Evolutionary conservation across 2,113 vertebrate genomes (phyloP), one percentile per base, ranked within the genome.

Genomic region (Meleagris gallopavo): DNA sequence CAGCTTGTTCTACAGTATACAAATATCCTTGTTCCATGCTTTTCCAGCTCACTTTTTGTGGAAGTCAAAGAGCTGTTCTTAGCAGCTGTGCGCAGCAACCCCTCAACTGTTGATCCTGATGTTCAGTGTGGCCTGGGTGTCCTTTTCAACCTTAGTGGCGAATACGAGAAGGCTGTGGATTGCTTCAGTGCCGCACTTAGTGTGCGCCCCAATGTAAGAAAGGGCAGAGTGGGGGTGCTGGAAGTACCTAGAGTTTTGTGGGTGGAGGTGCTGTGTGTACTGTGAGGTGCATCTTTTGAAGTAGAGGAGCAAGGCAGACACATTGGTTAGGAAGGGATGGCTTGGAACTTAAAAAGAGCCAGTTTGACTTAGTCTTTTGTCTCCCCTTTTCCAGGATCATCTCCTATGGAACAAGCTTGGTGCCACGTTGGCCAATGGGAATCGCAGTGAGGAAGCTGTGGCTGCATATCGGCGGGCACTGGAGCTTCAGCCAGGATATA

Each of bases 141-240:
- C 58, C 98, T 99, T 48, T 99, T 99, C 97, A 99, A 99, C 97
- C 98, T 99, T 55, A 99, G 99, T 2, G 98, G 99, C 45, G 99
- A 99, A 76, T 99, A 99, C 0, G 99, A 99, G 97, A 99, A 99
- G 91, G 99, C 99, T 0, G 98, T 99, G 92, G 99, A 99, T 97
- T 99, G 99, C 86, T 99, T 99, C 97, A 99, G 98, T 6, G 98
- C 99, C 0, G 99, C 99, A 0, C 98, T 99, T 76, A 99, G 98
- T 0, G 98, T 98, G 81, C 99, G 98, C 40, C 99, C 99, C 61
- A 98, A 99, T 80, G 99, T 99, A 94, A 97, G 98, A 36, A 77
- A 67, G 36, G 80, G 50, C 36, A n/a, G 72, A 10, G 25, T 73
- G 32, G 25, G 41, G 19, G 2, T 58, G 41, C 54, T 75, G 65